These are phyloP conservation scores for Erpornis zantholeuca DNA, from an alignment of 2,113 vertebrate species.

Conservation along the genomic window DNA sequence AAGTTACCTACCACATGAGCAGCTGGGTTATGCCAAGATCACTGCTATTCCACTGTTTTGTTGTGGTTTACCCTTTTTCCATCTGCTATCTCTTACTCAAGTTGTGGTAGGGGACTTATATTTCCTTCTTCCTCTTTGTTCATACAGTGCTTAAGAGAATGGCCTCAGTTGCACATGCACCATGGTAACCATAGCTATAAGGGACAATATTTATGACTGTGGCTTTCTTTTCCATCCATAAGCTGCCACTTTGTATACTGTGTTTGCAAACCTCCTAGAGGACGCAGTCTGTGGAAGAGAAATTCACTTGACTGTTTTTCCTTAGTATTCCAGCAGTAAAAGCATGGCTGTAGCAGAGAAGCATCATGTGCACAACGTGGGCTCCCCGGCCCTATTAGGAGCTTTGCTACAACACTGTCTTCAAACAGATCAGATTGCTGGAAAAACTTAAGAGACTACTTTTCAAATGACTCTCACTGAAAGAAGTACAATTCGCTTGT, in stretches of 20 bases:
- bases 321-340: not conserved
- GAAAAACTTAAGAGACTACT: not conserved
- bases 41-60: not conserved
- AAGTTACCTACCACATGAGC: not conserved
- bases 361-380: not conserved
- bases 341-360: not conserved
- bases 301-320: not conserved
- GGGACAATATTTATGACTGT: not conserved
- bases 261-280: not conserved
- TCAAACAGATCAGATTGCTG: not conserved
- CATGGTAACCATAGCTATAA: not conserved
- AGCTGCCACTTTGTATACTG: not conserved
- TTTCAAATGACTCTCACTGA: not conserved
- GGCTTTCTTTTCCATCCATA: not conserved
- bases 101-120: not conserved
- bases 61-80: not conserved
- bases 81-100: not conserved
- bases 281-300: not conserved
- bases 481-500: not conserved
- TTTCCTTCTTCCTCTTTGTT: not conserved
- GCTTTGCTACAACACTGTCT: not conserved
- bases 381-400: not conserved
- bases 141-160: not conserved
- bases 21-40: not conserved
- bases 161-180: not conserved